Percentiles rank a stretch among this genome's conserved stretches.
Conservation (phyloP, 2,888 invertebrate species). For the Drosophila mimica region DNA sequence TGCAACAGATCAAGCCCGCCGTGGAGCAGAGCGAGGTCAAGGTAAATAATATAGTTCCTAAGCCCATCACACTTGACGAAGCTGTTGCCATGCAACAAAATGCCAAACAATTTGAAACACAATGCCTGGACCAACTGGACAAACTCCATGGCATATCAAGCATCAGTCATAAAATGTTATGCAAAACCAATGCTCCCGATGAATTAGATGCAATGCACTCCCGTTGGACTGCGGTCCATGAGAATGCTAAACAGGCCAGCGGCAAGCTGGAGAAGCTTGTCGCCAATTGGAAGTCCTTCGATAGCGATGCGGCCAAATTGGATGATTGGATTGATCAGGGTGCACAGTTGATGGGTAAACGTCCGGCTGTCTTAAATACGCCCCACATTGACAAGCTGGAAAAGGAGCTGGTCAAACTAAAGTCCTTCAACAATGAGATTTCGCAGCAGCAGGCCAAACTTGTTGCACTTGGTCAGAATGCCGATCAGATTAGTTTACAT, state of each 20-base stretch:
- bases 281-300: slow-evolving; percentile 92
- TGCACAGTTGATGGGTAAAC: slow-evolving; percentile 87
- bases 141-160: slow-evolving; percentile 90
- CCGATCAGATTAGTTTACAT: slow-evolving; percentile 91
- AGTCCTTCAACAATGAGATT: slow-evolving; percentile 93
- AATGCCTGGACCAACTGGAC: slow-evolving; percentile 91
- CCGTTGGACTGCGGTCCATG: slow-evolving; percentile 93
- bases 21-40: slow-evolving; percentile 94
- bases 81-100: slow-evolving; percentile 91
- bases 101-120: slow-evolving; percentile 90
- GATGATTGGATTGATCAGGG: slow-evolving; percentile 91
- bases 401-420: slow-evolving; percentile 90
- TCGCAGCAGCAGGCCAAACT: slow-evolving; percentile 94
- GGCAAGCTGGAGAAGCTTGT: slow-evolving; percentile 92
- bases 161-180: slow-evolving; percentile 91
- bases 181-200: slow-evolving; percentile 91
- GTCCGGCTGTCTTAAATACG: slow-evolving; percentile 88
- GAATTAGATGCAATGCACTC: slow-evolving; percentile 94
- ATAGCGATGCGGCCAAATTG: slow-evolving; percentile 90
- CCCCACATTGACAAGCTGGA: slow-evolving; percentile 91
- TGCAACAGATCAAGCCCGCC: slow-evolving; percentile 94
- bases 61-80: slow-evolving; percentile 92
- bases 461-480: slow-evolving; percentile 91
- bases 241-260: slow-evolving; percentile 91
- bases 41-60: slow-evolving; percentile 87